Evolutionary conservation across 2,888 invertebrate species (phyloP).

Genomic region (Thyatira batis): DNA sequence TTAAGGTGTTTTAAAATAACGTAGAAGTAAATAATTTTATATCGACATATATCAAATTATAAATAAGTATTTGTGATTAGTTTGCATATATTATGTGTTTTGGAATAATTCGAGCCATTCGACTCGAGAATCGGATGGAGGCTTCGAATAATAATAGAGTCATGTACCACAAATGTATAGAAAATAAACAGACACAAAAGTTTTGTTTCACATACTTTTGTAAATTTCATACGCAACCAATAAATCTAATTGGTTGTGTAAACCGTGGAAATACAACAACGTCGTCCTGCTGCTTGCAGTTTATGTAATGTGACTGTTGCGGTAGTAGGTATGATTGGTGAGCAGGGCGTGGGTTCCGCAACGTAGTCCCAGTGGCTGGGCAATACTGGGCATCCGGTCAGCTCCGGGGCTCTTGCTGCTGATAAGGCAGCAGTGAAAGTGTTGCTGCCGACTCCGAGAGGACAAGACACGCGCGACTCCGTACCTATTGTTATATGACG

Average conservation of each 20-base stretch:
- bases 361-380: conserved; percentile 19
- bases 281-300: background rate
- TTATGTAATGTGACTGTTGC: background rate
- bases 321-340: background rate
- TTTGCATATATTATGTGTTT: background rate
- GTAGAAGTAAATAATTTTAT: too few species aligned
- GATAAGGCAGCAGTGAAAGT: conserved; percentile 65
- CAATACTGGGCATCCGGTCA: conserved; percentile 37
- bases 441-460: conserved; percentile 27
- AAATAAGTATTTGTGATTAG: too few species aligned
- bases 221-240: too few species aligned
- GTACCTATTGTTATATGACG: conserved; percentile 55
- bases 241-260: background rate
- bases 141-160: too few species aligned
- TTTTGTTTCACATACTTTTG: too few species aligned
- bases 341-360: conserved; percentile 20
- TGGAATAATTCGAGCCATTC: too few species aligned
- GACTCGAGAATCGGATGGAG: too few species aligned
- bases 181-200: too few species aligned
- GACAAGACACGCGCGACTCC: conserved; percentile 38
- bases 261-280: background rate
- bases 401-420: conserved; percentile 35
- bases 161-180: too few species aligned
- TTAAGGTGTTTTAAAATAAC: background rate
- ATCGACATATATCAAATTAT: too few species aligned